Evolutionary conservation across 2,113 vertebrate genomes (phyloP).

Genomic region (Brevimyrus niger): DNA sequence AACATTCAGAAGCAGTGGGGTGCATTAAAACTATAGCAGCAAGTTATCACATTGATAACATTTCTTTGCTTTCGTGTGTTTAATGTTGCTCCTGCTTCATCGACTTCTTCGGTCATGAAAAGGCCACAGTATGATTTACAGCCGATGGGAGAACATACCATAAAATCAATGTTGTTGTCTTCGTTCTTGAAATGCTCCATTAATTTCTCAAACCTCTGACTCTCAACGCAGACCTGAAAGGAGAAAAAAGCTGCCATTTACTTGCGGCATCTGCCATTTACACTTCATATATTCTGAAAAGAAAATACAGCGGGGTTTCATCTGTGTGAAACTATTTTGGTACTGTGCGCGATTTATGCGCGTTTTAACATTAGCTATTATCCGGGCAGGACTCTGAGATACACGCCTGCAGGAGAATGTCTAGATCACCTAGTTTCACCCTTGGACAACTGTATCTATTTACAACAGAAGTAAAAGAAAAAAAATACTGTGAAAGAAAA

Average conservation of each 20-base stretch:
- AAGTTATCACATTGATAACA: not conserved
- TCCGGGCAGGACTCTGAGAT: not conserved
- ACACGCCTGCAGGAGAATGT: not conserved
- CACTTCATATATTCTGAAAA: not conserved
- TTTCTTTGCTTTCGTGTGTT: not conserved
- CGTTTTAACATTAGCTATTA: not conserved
- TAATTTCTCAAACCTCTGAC: slow-evolving; percentile 90
- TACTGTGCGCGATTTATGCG: not conserved
- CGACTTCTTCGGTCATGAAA: not conserved
- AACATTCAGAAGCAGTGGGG: not conserved
- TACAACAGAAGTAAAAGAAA: not conserved
- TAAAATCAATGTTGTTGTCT: slow-evolving; percentile 97
- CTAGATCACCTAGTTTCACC: not conserved
- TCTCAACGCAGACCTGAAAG: slow-evolving; percentile 85
- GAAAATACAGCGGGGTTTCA: not conserved
- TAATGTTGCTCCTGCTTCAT: not conserved
- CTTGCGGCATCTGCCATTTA: not conserved
- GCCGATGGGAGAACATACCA: slow-evolving; percentile 61
- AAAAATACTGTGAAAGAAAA: not conserved
- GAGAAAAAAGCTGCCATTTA: not conserved
- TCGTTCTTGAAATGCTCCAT: slow-evolving; percentile 98
- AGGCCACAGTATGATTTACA: not conserved
- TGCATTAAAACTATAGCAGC: not conserved
- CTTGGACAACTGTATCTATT: not conserved
- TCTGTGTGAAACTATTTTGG: not conserved